A percentile compares a stretch with the other conserved stretches of the same genome.
These are phyloP conservation scores for Gibbula magus DNA, from an alignment of 2,888 invertebrate genomes.

Conservation along the genomic window DNA sequence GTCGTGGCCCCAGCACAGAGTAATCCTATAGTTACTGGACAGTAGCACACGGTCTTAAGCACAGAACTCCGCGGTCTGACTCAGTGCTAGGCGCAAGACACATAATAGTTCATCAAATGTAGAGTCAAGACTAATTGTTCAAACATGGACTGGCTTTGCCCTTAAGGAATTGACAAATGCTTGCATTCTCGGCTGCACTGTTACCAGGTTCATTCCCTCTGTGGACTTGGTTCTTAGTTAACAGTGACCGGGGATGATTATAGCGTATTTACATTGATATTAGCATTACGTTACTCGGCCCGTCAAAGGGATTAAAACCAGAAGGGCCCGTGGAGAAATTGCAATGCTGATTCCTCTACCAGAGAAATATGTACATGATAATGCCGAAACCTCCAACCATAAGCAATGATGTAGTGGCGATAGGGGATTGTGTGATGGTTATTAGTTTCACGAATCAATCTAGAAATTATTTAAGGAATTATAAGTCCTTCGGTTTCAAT, in stretches of 20 bases:
- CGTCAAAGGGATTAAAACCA: slow-evolving; percentile 10
- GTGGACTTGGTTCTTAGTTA: background rate
- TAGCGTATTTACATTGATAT: background rate
- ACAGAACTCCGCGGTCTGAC: too few relatives aligned
- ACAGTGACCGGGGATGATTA: background rate
- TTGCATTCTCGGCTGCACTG: background rate
- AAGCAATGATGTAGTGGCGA: too few relatives aligned
- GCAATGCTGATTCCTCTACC: background rate
- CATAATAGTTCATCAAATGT: slow-evolving; percentile 16
- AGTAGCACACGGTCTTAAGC: too few relatives aligned
- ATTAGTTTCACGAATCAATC: too few relatives aligned
- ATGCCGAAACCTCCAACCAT: too few relatives aligned
- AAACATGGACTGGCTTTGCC: slow-evolving; percentile 7
- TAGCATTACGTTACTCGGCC: background rate
- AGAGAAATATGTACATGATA: too few relatives aligned
- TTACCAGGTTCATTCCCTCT: background rate
- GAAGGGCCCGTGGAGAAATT: background rate
- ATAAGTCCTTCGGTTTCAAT: too few relatives aligned
- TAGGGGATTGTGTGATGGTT: too few relatives aligned
- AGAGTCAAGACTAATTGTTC: slow-evolving; percentile 8
- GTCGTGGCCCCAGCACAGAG: too few relatives aligned
- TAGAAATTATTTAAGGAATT: too few relatives aligned
- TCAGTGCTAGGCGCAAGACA: background rate
- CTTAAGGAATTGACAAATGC: slow-evolving; percentile 22
- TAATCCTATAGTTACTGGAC: too few relatives aligned